phyloP scores from a whole-genome alignment of 1,140 invertebrate species.

The Pteromalus puparum region DNA sequence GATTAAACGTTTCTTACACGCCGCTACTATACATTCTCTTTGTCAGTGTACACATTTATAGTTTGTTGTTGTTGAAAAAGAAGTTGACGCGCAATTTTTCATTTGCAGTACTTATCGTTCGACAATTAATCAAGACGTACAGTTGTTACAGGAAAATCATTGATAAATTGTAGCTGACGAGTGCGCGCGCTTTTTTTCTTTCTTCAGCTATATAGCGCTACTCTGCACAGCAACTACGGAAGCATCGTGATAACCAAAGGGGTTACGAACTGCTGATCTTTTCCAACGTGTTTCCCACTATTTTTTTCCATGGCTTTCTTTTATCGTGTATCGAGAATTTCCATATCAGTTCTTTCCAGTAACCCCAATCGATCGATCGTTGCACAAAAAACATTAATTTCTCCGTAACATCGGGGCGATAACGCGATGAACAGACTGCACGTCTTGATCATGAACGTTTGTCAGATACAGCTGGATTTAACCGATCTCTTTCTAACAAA shows the following conservation, averaged over 20 bases:
- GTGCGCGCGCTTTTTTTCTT: not conserved
- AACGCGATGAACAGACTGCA: not conserved
- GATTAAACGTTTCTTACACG: slow-evolving; percentile 11
- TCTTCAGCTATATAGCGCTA: not conserved
- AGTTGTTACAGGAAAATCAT: not conserved
- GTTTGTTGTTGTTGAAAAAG: slow-evolving; percentile 4
- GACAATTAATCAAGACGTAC: slow-evolving; percentile 21
- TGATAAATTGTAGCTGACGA: not conserved
- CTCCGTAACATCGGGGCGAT: no score
- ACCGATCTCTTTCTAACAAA: not conserved
- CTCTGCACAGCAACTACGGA: not conserved
- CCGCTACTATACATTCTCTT: not conserved
- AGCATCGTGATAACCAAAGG: slow-evolving; percentile 7
- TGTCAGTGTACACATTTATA: not conserved
- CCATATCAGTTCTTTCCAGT: slow-evolving; percentile 17
- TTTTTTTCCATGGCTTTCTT: slow-evolving; percentile 16
- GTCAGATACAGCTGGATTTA: not conserved
- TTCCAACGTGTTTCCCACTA: not conserved
- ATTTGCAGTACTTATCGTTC: not conserved
- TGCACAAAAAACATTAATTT: not conserved
- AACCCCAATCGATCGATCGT: not conserved
- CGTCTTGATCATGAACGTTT: not conserved
- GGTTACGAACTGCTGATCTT: slow-evolving; percentile 23
- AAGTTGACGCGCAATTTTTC: not conserved
- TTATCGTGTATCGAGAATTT: not conserved